A percentile compares a stretch with the other conserved stretches of the same genome.
Evolutionary conservation across 2,888 invertebrate genomes (phyloP).

Genomic region (Orthosia gracilis): DNA sequence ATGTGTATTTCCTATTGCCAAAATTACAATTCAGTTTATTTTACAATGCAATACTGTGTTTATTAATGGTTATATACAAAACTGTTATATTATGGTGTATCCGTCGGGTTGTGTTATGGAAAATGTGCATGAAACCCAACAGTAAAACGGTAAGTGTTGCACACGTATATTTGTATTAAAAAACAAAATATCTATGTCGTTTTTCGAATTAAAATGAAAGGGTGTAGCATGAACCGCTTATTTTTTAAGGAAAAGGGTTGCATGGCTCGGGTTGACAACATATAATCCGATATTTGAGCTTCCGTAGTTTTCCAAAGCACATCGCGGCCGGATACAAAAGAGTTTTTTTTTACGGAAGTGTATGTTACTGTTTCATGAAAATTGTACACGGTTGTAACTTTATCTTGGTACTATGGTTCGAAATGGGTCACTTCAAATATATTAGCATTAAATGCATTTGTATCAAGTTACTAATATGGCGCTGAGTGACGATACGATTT

Average conservation of each 20-base stretch:
- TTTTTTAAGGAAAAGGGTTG: slow-evolving; percentile 70
- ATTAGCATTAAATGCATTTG: slow-evolving; percentile 55
- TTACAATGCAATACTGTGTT: slow-evolving; percentile 78
- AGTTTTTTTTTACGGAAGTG: slow-evolving; percentile 63
- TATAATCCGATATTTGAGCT: slow-evolving; percentile 59
- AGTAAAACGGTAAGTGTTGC: slow-evolving; percentile 81
- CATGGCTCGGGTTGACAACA: slow-evolving; percentile 63
- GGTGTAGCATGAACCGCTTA: slow-evolving; percentile 80
- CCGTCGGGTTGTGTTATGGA: slow-evolving; percentile 88
- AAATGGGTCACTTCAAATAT: slow-evolving; percentile 60
- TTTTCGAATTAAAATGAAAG: slow-evolving; percentile 55
- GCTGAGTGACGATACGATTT: slow-evolving; percentile 50
- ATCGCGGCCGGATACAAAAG: slow-evolving; percentile 79
- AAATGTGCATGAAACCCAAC: slow-evolving; percentile 84
- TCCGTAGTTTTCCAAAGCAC: slow-evolving; percentile 86
- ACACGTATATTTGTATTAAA: slow-evolving; percentile 67
- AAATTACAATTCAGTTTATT: slow-evolving; percentile 59
- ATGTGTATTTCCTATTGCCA: slow-evolving; percentile 34
- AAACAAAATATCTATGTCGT: slow-evolving; percentile 59
- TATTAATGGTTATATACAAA: slow-evolving; percentile 76
- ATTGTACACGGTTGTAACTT: slow-evolving; percentile 77
- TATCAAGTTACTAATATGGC: slow-evolving; percentile 62
- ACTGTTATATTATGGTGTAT: slow-evolving; percentile 83
- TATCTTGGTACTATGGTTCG: slow-evolving; percentile 74
- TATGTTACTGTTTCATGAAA: slow-evolving; percentile 75